Evolutionary conservation across 2,113 vertebrate genomes (phyloP).

Genomic region (Shinisaurus crocodilurus): DNA sequence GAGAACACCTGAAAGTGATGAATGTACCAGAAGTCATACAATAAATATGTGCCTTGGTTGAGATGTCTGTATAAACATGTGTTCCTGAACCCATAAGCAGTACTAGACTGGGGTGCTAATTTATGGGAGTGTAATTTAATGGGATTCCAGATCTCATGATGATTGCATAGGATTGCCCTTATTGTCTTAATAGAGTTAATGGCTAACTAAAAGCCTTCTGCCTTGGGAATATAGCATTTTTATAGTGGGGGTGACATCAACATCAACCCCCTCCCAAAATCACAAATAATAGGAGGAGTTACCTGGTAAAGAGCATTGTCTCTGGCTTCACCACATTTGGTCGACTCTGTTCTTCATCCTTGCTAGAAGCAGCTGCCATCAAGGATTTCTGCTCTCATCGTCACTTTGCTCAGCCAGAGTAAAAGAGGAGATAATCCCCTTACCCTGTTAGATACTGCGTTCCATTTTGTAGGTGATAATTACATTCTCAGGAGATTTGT

Average conservation of each 20-base stretch:
- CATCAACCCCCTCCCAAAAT: neutral
- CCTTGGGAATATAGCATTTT: neutral
- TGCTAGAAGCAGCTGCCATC: neutral
- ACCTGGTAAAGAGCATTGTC: neutral
- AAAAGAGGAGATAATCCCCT: conserved; percentile 71
- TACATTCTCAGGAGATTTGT: conserved; percentile 67
- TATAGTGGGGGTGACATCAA: neutral
- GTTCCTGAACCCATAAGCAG: neutral
- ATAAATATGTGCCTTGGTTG: neutral
- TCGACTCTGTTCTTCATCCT: neutral
- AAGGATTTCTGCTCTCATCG: conserved; percentile 33
- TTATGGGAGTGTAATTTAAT: neutral
- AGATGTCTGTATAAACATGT: neutral
- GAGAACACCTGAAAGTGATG: neutral
- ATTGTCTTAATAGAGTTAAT: neutral
- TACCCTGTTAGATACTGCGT: conserved; percentile 69
- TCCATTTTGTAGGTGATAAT: conserved; percentile 73
- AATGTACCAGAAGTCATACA: neutral
- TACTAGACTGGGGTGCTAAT: neutral
- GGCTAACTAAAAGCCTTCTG: neutral
- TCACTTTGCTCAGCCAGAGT: conserved; percentile 47
- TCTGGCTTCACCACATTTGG: conserved; percentile 4
- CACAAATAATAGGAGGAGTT: conserved; percentile 1
- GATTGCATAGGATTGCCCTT: neutral
- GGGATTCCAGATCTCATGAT: neutral